Evolutionary conservation across 2,113 vertebrate species (phyloP), one percentile per base, ranked within the genome.

Genomic region (Zootoca vivipara): DNA sequence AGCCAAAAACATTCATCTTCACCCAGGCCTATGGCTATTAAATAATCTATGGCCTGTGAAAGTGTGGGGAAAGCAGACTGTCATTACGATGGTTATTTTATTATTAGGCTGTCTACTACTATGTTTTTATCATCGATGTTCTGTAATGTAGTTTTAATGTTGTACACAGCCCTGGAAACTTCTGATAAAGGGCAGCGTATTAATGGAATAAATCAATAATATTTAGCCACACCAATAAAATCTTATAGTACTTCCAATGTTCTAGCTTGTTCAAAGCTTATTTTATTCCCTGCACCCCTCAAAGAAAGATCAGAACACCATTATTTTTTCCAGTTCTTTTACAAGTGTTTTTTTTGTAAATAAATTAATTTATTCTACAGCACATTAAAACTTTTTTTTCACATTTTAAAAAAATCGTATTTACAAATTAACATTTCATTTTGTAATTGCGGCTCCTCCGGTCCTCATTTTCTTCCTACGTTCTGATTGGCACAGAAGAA

Each of bases 281-380:
- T 93, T 95, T 95, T 95, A 95, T 95, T 96, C 30, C 58, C 9
- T 58, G 26, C 24, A 35, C 67, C 42, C 40, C 52, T 30, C 30
- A 16, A 73, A 74, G 24, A 42, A 28, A 38, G 28, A 85, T 87
- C 0, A 64, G 73, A 92, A 92, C 84, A 62, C 82, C 0, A 0
- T 78, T 46, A n/a, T 75, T 82, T 83, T 91, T 77, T 88, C 89
- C 86, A 87, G 88, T 90, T 85, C 40, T 89, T 92, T 90, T 91
- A 88, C 91, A 94, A 89, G 90, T 88, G 62, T 38, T 56, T 80
- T 8, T 52, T 92, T 90, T 90, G 94, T 90, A 96, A 96, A 96
- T 95, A 95, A 96, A 95, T 94, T 95, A 94, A 93, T 93, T 94
- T 96, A 95, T 94, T 95, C 93, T 95, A 94, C 95, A 93, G 87